Base-by-base conservation (phyloP, 2,888 invertebrate genomes). In the Autographa gamma region DNA sequence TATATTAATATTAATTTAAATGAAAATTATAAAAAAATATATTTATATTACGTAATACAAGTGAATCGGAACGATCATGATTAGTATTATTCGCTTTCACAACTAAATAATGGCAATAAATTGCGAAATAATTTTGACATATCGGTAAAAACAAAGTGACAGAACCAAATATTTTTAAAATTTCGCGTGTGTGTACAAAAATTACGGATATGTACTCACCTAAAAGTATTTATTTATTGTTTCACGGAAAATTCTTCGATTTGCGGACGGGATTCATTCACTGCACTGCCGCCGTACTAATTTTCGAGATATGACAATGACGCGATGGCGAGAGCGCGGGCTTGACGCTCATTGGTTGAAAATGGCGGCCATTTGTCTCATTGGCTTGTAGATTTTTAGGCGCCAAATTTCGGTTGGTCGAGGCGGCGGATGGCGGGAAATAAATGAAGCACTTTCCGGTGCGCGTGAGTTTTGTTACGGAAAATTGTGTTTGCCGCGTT, bases 391-490 rank as follows among this genome's bases (percentile, higher is more conserved):
- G 82, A 66, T 86, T 90, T 94, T 94, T 92, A 91, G 94, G 95
- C 95, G 95, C 91, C 91, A 95, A 95, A 92, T 94, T 95, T 95
- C 95, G 95, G 95, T 95, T 95, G 95, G 95, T 92, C 91, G 93
- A 93, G 87, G 80, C 86, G 87, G 88, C 92, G 92, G 93, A 94
- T 95, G 95, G 95, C 95, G 95, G 93, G 95, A 95, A 95, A 93
- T 89, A 89, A 89, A 90, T 83, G 86, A 87, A 88, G 81, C 84
- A 90, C 93, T 95, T 94, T 95, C 94, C 94, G 93, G 94, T 89
- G 91, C 89, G 93, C 90, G 78, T 88, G 89, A 91, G 88, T 93
- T 92, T 93, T 90, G 90, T 89, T 87, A 89, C 86, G 93, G 94
- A 93, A 95, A 95, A 95, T 92, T 87, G 89, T 91, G 90, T 93